These are phyloP conservation scores for Laothoe populi DNA, from an alignment of 2,888 invertebrate species.

Conservation along the genomic window DNA sequence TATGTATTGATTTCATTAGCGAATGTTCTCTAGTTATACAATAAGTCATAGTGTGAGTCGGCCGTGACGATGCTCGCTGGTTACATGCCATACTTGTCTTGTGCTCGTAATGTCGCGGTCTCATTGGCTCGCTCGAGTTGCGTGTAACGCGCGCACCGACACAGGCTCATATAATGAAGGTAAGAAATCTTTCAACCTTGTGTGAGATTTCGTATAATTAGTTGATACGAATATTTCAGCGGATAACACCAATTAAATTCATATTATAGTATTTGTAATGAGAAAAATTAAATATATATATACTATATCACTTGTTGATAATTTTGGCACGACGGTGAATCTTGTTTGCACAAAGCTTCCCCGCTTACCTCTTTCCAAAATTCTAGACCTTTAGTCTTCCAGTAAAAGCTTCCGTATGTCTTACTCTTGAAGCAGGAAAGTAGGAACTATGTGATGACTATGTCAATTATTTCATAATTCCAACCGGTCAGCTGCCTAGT, in stretches of 20 bases:
- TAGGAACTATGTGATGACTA: conserved; percentile 83
- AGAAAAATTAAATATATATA: conserved; percentile 55
- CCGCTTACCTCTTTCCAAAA: conserved; percentile 56
- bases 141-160: conserved; percentile 20
- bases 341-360: conserved; percentile 71
- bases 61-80: conserved; percentile 40
- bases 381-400: conserved; percentile 79
- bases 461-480: conserved; percentile 83
- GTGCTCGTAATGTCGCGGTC: conserved; percentile 30
- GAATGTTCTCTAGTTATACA: conserved; percentile 71
- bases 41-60: conserved; percentile 49
- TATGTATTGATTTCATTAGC: conserved; percentile 79
- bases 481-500: conserved; percentile 63
- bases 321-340: conserved; percentile 61
- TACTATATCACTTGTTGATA: conserved; percentile 53
- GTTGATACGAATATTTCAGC: conserved; percentile 53
- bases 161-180: conserved; percentile 1
- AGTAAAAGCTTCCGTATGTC: conserved; percentile 73
- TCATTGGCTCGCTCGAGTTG: conserved; percentile 35
- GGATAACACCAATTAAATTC: conserved; percentile 79
- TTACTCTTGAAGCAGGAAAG: conserved; percentile 73
- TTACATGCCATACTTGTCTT: too few species aligned
- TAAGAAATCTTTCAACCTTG: conserved; percentile 38
- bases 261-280: conserved; percentile 66
- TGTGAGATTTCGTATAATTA: conserved; percentile 25